Percentiles rank a stretch among this genome's conserved stretches.
These are phyloP conservation scores for Erinaceus europaeus DNA, from an alignment of 2,113 vertebrate species.

Conservation along the genomic window DNA sequence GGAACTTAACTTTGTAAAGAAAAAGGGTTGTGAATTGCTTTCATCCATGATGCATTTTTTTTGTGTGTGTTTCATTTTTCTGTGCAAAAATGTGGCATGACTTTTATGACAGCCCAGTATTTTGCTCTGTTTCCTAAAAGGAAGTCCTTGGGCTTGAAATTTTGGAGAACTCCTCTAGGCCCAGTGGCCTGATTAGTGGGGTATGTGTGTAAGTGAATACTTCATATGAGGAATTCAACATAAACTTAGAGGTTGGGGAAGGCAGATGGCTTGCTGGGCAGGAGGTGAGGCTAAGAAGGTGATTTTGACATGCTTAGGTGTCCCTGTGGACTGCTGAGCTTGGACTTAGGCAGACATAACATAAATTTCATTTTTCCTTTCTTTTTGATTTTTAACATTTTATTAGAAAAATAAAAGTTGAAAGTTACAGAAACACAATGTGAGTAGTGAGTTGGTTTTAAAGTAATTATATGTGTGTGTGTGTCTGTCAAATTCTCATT, in stretches of 20 bases:
- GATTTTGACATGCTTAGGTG: neutral
- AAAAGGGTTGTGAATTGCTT: neutral
- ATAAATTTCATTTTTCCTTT: neutral
- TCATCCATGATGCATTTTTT: neutral
- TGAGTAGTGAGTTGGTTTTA: no score
- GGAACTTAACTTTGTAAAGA: neutral
- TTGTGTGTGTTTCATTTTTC: no score
- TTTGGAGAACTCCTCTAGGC: neutral
- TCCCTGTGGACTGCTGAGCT: neutral
- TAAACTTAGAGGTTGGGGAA: neutral
- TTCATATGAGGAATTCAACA: neutral
- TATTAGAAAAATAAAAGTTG: no score
- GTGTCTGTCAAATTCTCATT: no score
- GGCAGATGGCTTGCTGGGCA: neutral
- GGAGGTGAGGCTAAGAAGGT: neutral
- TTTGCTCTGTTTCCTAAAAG: constrained; percentile 39
- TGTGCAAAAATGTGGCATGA: no score
- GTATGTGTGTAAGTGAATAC: neutral
- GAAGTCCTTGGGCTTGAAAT: neutral
- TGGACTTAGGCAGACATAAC: neutral
- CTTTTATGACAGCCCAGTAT: no score
- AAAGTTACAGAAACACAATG: no score
- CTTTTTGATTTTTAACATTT: no score
- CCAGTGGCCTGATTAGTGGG: neutral
- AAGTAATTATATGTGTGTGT: no score